Evolutionary conservation across 2,888 invertebrate genomes (phyloP), one percentile per base, ranked within the genome.

Genomic region (Dryocosmus kuriphilus): DNA sequence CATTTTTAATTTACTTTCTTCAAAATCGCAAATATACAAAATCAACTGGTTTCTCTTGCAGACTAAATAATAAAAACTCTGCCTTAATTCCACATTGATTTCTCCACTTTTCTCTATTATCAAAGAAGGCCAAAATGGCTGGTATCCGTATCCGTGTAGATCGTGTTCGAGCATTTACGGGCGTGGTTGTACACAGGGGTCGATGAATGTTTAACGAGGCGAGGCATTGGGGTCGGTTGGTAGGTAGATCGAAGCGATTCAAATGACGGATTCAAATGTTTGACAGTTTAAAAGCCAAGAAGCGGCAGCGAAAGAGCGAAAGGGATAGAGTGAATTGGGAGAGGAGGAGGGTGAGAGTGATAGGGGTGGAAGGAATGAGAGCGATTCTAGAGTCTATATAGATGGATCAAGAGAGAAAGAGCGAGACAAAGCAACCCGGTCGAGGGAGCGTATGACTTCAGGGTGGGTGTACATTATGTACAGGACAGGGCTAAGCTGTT

Each of bases 401-500:
- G 78, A 71, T 57, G 79, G 63, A 57, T 75, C 81, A 80, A 51
- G 85, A 81, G 81, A 80, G 71, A 76, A 71, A 78, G 76, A 73
- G 78, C 24, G 76, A 76, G 79, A 81, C 75, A 78, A 77, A 77
- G 77, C 76, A 62, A 61, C 65, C 57, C 67, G 77, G 71, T 60
- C 71, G 80, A 75, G 79, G 78, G 78, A 76, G 77, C 61, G 80
- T n/a, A n/a, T 78, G 77, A 75, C 78, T 83, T 73, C 81, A 78
- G 85, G 80, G 86, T 83, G 86, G 86, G 88, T 86, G 88, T 91
- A 86, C 91, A 91, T 91, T 91, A 91, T 91, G 91, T 89, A 91
- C 88, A 88, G 90, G 89, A 91, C 91, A 91, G 88, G 90, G 89
- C 91, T 91, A 91, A 91, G 91, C 91, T 91, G 91, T 91, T 91